Evolutionary conservation across 1,140 invertebrate genomes (phyloP), one percentile per base, ranked within the genome.

Genomic region (Ooceraea biroi): DNA sequence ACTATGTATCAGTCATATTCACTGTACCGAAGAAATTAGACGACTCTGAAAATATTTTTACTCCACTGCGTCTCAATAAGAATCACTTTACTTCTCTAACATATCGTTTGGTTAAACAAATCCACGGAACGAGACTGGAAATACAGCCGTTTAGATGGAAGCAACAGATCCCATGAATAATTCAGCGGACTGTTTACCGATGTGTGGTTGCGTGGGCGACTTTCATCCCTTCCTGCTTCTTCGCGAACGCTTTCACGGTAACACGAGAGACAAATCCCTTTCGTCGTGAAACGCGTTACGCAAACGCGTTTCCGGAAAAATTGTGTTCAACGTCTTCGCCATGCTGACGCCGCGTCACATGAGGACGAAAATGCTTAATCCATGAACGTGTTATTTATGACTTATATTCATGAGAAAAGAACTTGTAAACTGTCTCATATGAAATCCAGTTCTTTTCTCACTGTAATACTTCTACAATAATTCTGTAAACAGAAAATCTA

Each of bases 111-210:
- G n/a, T 44, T 46, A 57, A 80, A 57, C 41, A 58, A 80, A 80
- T 80, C 76, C 76, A 22, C 76, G n/a, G 12, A 12, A 63, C 36
- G 36, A 66, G 19, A 65, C 11, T 36, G 19, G 50, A 63, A 17
- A 55, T 55, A 88, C 30, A 76, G 58, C 84, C 85, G 82, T 86
- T 80, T 82, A 44, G 60, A 82, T 84, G 57, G 76, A 90, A 89
- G 82, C 86, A 89, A 89, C 88, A 90, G 89, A 90, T 89, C 74
- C 66, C 60, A 90, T 90, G 89, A 89, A 90, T 90, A 88, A 90
- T 90, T 89, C 85, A 90, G 80, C 69, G 68, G 58, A 85, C 65
- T 76, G 46, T 82, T 74, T 82, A 61, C 80, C 57, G 68, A 82
- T 74, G 36, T 36, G 36, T 36, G 71, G 68, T 77, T 74, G 80